These are phyloP conservation scores for Drosophila tsacasi DNA, from an alignment of 1,140 invertebrate species.

Conservation along the genomic window DNA sequence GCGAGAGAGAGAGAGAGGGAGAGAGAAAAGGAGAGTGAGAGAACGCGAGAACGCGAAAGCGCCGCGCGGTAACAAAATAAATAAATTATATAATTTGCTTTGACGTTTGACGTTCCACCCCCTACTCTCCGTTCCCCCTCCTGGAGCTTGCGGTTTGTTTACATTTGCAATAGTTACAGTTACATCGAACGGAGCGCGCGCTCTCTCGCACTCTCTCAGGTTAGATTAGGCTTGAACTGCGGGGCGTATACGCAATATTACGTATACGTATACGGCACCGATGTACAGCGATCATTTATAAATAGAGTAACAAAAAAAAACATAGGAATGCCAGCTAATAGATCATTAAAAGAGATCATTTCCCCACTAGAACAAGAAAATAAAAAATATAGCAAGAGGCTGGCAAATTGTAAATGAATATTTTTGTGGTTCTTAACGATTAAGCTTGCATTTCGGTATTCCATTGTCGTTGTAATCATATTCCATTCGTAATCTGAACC, in stretches of 20 bases:
- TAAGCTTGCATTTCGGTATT: background rate
- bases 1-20: constrained; percentile 14
- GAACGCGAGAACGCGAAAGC: constrained; percentile 13
- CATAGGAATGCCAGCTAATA: constrained; percentile 33
- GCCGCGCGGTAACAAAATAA: constrained; percentile 56
- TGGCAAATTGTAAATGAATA: background rate
- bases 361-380: background rate
- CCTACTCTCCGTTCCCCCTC: background rate
- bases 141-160: constrained; percentile 44
- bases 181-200: constrained; percentile 20
- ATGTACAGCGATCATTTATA: constrained; percentile 59
- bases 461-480: constrained; percentile 3
- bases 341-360: constrained; percentile 40
- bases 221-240: constrained; percentile 23
- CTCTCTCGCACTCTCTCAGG: background rate
- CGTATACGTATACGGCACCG: constrained; percentile 61
- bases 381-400: background rate
- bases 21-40: constrained; percentile 12
- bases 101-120: constrained; percentile 41
- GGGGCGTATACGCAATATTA: constrained; percentile 59
- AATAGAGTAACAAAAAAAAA: constrained; percentile 39
- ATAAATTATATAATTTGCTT: constrained; percentile 79
- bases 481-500: constrained; percentile 9
- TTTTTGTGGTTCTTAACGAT: background rate
- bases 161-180: constrained; percentile 49